Base-by-base conservation (phyloP, 2,888 invertebrate species). In the Cantharis rufa region DNA sequence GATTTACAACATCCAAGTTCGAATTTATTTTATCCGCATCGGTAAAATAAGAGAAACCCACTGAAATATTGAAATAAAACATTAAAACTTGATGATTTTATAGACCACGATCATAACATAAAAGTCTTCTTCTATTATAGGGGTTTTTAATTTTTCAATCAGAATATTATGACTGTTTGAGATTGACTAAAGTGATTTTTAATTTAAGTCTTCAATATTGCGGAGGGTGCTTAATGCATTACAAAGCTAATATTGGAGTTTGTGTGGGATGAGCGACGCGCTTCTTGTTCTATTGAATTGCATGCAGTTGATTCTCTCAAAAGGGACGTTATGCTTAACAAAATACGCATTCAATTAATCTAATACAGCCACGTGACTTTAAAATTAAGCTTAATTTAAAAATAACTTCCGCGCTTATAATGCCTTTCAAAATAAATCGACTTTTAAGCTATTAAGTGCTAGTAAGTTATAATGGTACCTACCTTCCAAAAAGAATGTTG, bases 141-240 rank as follows among this genome's bases (percentile, higher is more conserved):
- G 64, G 64, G 64, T 66, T 69, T 32, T 32, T 32, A 76, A 78
- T 74, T 78, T 78, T 78, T 76, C 78, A 78, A 78, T 78, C 74
- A 78, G 74, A 74, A 74, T 74, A 76, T 78, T 78, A 76, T 78
- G 76, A 74, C 75, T 76, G 76, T 72, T 74, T 69, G 72, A 72
- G 72, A 78, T 69, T 74, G 78, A 74, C 72, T 74, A 76, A 74
- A 78, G 70, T 78, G 72, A 74, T 76, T 76, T 78, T 78, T 78
- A 78, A 78, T 78, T 76, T 78, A 78, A 48, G 70, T 70, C 68
- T 61, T 71, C 74, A 16, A 28, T 64, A 61, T 74, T 73, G 72
- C 73, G 11, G 48, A 68, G 78, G 78, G 78, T 68, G 76, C 64
- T 71, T 78, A 78, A 78, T 78, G 76, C 74, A 72, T 74, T 76